Percentiles rank a stretch among this genome's conserved stretches.
phyloP scores from a whole-genome alignment of 2,888 invertebrate genomes.

The Leptopterna dolabrata region DNA sequence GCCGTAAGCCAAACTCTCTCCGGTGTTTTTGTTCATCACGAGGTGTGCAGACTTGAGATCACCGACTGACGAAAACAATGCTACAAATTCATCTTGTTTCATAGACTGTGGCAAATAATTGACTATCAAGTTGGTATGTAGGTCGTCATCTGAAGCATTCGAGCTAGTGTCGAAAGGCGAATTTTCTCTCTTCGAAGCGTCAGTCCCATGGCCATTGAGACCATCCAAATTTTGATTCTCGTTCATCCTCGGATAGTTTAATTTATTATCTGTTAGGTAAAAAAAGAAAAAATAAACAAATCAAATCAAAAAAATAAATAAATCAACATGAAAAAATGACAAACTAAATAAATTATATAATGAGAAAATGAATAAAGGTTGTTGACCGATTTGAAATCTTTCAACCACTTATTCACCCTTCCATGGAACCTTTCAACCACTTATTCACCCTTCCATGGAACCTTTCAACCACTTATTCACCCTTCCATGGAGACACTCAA shows the following conservation, averaged over 20 bases:
- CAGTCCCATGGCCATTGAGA: slow-evolving; percentile 43
- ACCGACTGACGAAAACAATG: slow-evolving; percentile 97
- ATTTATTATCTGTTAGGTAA: slow-evolving; percentile 50
- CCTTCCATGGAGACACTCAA: not conserved
- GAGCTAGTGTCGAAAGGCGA: slow-evolving; percentile 20
- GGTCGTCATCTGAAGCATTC: slow-evolving; percentile 74
- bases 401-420: not conserved
- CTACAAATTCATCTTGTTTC: slow-evolving; percentile 99
- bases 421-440: not conserved
- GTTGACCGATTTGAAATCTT: not conserved
- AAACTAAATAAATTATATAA: slow-evolving; percentile 38
- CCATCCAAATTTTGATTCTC: slow-evolving; percentile 39
- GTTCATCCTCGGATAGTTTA: slow-evolving; percentile 42
- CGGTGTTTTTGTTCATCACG: slow-evolving; percentile 98
- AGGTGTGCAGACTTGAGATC: slow-evolving; percentile 99
- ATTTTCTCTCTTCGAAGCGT: not conserved
- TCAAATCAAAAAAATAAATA: slow-evolving; percentile 38
- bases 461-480: not conserved
- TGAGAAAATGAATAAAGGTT: not conserved
- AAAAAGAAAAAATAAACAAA: slow-evolving; percentile 51
- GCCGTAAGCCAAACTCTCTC: slow-evolving; percentile 99
- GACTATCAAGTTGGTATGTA: slow-evolving; percentile 98
- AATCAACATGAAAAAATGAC: slow-evolving; percentile 22
- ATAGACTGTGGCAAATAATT: slow-evolving; percentile 99
- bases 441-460: no score